These are phyloP conservation scores for Limnephilus marmoratus DNA, from an alignment of 2,888 invertebrate species.

Conservation along the genomic window DNA sequence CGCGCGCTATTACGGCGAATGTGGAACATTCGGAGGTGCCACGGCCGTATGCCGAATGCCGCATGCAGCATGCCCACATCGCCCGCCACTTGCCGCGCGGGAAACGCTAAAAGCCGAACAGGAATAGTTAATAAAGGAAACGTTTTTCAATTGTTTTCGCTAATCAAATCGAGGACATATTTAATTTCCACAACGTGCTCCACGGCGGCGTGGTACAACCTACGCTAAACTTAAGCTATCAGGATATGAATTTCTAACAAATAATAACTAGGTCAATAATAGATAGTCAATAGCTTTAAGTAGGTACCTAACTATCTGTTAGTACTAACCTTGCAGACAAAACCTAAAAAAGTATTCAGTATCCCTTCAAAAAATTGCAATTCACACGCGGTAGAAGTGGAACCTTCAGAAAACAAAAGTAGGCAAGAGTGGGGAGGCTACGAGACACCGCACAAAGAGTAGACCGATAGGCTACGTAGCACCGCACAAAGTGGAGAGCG, in stretches of 20 bases:
- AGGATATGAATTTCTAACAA: background rate
- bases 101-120: background rate
- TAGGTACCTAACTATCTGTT: background rate
- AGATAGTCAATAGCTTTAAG: background rate
- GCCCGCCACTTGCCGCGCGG: background rate
- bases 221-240: background rate
- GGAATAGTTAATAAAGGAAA: background rate
- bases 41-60: background rate
- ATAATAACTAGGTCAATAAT: background rate
- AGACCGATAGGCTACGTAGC: too few relatives aligned
- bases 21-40: conserved; percentile 44
- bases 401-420: too few relatives aligned
- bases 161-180: background rate
- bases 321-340: background rate
- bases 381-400: too few relatives aligned
- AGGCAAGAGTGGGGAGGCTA: too few relatives aligned
- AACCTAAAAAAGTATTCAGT: background rate
- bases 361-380: too few relatives aligned
- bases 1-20: conserved; percentile 49
- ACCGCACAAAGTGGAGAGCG: too few relatives aligned
- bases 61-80: background rate
- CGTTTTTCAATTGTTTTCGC: conserved; percentile 26
- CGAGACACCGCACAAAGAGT: too few relatives aligned
- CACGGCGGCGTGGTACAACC: background rate
- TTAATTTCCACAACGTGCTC: background rate